Percentiles rank a stretch among this genome's conserved stretches.
These are phyloP conservation scores for Sebastes hubbsi DNA, from an alignment of 2,797 vertebrate species.

Conservation along the genomic window DNA sequence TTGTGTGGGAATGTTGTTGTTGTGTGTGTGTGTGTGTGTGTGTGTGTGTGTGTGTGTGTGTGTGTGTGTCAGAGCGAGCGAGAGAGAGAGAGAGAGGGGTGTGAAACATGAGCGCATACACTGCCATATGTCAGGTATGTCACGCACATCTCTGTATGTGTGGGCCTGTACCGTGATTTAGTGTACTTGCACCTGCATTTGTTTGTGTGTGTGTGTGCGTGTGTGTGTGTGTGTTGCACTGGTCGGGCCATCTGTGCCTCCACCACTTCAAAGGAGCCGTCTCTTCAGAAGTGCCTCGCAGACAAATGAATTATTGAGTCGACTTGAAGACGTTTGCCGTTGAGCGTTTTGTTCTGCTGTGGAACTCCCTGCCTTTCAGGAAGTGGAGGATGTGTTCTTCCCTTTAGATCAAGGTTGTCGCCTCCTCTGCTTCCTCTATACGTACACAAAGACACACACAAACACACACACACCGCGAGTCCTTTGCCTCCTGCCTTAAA, in stretches of 20 bases:
- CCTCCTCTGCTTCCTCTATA: constrained; percentile 22
- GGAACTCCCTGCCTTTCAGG: constrained; percentile 66
- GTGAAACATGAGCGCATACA: not conserved
- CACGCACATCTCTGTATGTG: not conserved
- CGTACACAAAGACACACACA: not conserved
- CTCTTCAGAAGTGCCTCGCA: constrained; percentile 44
- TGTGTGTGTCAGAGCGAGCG: not conserved
- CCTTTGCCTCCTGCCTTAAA: constrained; percentile 14
- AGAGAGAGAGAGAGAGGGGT: not conserved
- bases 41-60: not conserved
- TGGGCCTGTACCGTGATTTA: not conserved
- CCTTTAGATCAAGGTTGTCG: constrained; percentile 58
- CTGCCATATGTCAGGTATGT: constrained; percentile 12
- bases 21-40: not conserved
- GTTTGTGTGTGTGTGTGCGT: not conserved
- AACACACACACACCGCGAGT: not conserved
- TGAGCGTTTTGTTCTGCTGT: constrained; percentile 66
- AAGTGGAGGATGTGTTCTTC: constrained; percentile 59
- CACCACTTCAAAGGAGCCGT: constrained; percentile 67
- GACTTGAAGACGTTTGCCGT: constrained; percentile 59
- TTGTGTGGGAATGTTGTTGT: no score
- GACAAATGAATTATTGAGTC: constrained; percentile 76
- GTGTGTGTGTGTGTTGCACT: constrained; percentile 20
- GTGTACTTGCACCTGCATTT: constrained; percentile 16
- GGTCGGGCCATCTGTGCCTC: constrained; percentile 69